phyloP scores from a whole-genome alignment of 1,140 invertebrate genomes.

The Heliconius eleuchia region DNA sequence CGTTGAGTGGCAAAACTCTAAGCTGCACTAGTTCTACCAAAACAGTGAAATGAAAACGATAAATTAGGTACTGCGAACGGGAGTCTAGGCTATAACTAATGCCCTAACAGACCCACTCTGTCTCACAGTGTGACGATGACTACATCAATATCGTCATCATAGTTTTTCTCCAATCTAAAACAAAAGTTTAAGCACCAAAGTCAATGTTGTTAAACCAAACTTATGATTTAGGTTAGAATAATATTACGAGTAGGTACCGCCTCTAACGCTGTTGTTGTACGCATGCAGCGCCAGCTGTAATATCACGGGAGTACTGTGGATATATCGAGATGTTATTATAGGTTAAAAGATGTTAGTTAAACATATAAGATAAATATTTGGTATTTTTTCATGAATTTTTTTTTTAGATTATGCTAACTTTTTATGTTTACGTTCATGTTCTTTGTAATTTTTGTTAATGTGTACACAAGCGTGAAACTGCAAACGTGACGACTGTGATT shows the following conservation, averaged over 20 bases:
- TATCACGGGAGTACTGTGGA: conserved; percentile 1
- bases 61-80: too few relatives aligned
- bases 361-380: not conserved
- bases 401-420: too few relatives aligned
- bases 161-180: not conserved
- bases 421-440: too few relatives aligned
- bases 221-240: conserved; percentile 22
- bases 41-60: too few relatives aligned
- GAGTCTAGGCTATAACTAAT: too few relatives aligned
- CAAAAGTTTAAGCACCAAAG: not conserved
- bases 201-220: conserved; percentile 25
- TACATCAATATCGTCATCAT: not conserved
- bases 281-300: conserved; percentile 14
- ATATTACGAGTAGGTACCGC: not conserved
- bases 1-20: too few relatives aligned
- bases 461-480: too few relatives aligned
- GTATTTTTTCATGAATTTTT: too few relatives aligned
- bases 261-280: conserved; percentile 17
- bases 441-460: too few relatives aligned
- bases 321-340: not conserved
- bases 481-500: too few relatives aligned
- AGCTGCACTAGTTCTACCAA: too few relatives aligned
- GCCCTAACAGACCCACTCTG: too few relatives aligned
- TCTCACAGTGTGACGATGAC: not conserved
- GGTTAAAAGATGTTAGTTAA: not conserved